Evolutionary conservation across 2,888 invertebrate species (phyloP).

Genomic region (Pyrochroa serraticornis): DNA sequence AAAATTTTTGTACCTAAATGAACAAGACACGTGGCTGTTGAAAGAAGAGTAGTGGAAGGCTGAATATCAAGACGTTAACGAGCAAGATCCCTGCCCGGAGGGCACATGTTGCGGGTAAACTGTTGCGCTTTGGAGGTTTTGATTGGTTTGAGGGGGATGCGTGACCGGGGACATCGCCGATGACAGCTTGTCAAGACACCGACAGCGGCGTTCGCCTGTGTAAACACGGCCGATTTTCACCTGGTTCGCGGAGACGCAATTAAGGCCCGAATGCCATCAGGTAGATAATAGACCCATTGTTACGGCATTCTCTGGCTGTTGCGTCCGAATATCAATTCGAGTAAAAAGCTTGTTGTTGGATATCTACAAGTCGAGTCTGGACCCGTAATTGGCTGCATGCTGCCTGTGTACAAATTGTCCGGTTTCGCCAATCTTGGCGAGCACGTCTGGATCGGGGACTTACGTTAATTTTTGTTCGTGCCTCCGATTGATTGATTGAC

Average conservation of each 20-base stretch:
- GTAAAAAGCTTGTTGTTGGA: constrained; percentile 39
- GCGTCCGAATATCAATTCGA: constrained; percentile 50
- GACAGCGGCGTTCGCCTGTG: background rate
- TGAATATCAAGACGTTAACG: too few species aligned
- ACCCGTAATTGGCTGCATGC: constrained; percentile 37
- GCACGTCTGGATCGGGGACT: constrained; percentile 29
- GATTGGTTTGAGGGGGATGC: too few species aligned
- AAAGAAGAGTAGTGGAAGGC: too few species aligned
- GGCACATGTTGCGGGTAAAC: too few species aligned
- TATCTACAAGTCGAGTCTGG: constrained; percentile 36
- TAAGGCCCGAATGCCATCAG: constrained; percentile 53
- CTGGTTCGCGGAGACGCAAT: constrained; percentile 42
- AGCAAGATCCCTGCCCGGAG: too few species aligned
- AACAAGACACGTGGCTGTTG: too few species aligned
- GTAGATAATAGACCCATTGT: constrained; percentile 57
- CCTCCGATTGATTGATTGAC: constrained; percentile 37
- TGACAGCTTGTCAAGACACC: too few species aligned
- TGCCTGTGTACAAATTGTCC: constrained; percentile 46
- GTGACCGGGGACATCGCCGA: too few species aligned
- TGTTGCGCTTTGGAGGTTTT: too few species aligned
- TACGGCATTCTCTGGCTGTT: constrained; percentile 53
- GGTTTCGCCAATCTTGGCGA: constrained; percentile 42
- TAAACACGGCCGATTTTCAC: constrained; percentile 22
- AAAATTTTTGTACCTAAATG: too few species aligned
- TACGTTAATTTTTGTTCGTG: constrained; percentile 35